Evolutionary conservation across 2,113 vertebrate genomes (phyloP), one percentile per base, ranked within the genome.

Genomic region (Amphilophus citrinellus): DNA sequence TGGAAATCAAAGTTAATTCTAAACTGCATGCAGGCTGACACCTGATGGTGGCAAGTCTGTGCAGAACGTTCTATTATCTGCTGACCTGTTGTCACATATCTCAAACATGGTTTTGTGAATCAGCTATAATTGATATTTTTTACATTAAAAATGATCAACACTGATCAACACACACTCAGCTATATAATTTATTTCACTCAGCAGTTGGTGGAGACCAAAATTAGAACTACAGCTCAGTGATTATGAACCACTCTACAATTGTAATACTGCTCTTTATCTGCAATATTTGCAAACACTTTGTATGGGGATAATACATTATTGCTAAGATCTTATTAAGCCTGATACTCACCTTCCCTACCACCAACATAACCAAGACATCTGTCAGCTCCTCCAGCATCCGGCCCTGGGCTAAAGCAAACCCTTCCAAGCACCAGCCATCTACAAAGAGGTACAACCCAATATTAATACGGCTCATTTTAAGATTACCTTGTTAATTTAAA

Each of bases 341-440:
- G 2, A 78, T 71, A 88, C 88, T 32, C 37, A 95, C 95, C 47
- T 96, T 96, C 2, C 97, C 98, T 0, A 97, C 96, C 32, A 98
- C 95, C 50, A 99, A 86, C 96, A 99, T 78, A 5, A 98, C 91
- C 56, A 98, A 95, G 37, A 95, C 39, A 1, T 97, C 92, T 1
- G 76, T 96, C 30, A 97, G 88, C 53, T 98, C 96, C 17, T 94
- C 92, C 2, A 97, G 90, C 83, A 96, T 96, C 79, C 96, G 94
- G 60, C 95, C 94, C 90, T 97, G 97, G n/a, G 97, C 96, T 0
- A 97, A 91, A 79, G 93, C 94, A 86, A 99, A 99, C 24, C 97
- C 97, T 93, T 98, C 97, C 17, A 99, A 91, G 71, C 97, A 99
- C 98, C 98, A 99, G 2, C 97, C 97, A 1, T 99, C 98, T 76